Conservation (phyloP, 92 coral and sea anemone species). For the Palythoa grandis region DNA sequence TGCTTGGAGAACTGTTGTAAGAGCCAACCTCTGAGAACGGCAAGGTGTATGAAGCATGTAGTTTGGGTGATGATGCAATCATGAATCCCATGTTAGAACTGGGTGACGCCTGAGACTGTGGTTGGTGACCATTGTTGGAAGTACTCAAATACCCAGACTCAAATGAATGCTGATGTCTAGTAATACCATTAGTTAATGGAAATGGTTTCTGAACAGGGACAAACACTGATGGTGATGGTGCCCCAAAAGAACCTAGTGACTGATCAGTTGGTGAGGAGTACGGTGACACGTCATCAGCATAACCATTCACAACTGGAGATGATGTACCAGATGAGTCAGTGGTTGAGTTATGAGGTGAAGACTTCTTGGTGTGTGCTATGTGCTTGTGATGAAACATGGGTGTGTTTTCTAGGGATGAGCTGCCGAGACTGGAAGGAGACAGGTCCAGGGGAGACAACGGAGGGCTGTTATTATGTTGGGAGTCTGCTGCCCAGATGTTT, state of each 20-base stretch:
- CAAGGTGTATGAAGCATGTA: slow-evolving; percentile 62
- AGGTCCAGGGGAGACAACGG: slow-evolving; percentile 80
- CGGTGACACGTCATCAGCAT: slow-evolving; percentile 88
- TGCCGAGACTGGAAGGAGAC: slow-evolving; percentile 73
- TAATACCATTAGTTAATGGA: slow-evolving; percentile 49
- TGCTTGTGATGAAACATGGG: slow-evolving; percentile 69
- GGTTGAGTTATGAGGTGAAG: slow-evolving; percentile 72
- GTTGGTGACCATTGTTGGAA: slow-evolving; percentile 72
- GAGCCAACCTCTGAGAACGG: slow-evolving; percentile 65
- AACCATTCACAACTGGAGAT: slow-evolving; percentile 91
- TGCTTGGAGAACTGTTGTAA: slow-evolving; percentile 87
- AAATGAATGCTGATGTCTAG: slow-evolving; percentile 74
- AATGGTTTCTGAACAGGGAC: slow-evolving; percentile 77
- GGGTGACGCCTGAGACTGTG: slow-evolving; percentile 76
- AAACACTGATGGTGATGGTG: slow-evolving; percentile 72
- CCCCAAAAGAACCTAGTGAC: slow-evolving; percentile 74
- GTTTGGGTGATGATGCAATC: slow-evolving; percentile 68
- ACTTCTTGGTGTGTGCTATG: slow-evolving; percentile 32
- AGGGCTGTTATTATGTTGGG: slow-evolving; percentile 74
- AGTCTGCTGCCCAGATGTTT: slow-evolving; percentile 90
- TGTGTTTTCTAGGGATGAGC: slow-evolving; percentile 64
- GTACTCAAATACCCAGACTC: slow-evolving; percentile 82
- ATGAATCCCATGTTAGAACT: slow-evolving; percentile 62
- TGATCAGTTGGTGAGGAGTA: slow-evolving; percentile 94
- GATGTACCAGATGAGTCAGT: slow-evolving; percentile 77